Conservation (phyloP, 2,113 vertebrate species). For the Oophaga pumilio region DNA sequence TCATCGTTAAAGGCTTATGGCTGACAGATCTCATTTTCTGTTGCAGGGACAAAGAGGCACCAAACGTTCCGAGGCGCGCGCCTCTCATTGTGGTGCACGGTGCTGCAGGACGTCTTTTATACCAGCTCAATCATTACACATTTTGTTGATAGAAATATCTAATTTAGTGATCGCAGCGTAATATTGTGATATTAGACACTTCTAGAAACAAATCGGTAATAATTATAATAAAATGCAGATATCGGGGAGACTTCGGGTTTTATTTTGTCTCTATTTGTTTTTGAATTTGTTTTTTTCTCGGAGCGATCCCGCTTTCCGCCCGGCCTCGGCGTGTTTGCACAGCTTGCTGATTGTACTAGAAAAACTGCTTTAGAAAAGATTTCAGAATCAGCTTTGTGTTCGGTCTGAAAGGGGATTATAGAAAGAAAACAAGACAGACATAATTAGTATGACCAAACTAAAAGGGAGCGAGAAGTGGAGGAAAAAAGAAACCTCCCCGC, state of each 20-base stretch:
- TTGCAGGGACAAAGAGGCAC: too few relatives aligned
- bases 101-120: too few relatives aligned
- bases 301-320: background rate
- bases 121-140: too few relatives aligned
- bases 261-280: background rate
- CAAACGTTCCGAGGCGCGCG: too few relatives aligned
- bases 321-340: constrained; percentile 1
- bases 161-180: too few relatives aligned
- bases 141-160: too few relatives aligned
- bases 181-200: too few relatives aligned
- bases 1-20: too few relatives aligned
- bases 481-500: constrained; percentile 8
- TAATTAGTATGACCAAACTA: constrained; percentile 43
- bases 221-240: too few relatives aligned
- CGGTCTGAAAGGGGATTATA: constrained; percentile 42
- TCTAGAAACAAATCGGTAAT: too few relatives aligned
- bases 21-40: too few relatives aligned
- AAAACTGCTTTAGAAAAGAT: constrained; percentile 45
- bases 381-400: constrained; percentile 45
- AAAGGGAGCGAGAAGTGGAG: background rate
- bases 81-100: too few relatives aligned
- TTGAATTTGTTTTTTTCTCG: background rate
- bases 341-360: constrained; percentile 47
- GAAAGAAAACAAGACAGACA: constrained; percentile 18
- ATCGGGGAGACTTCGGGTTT: background rate